Evolutionary conservation across 2,888 invertebrate species (phyloP), one percentile per base, ranked within the genome.

Genomic region (Polydesmus complanatus): DNA sequence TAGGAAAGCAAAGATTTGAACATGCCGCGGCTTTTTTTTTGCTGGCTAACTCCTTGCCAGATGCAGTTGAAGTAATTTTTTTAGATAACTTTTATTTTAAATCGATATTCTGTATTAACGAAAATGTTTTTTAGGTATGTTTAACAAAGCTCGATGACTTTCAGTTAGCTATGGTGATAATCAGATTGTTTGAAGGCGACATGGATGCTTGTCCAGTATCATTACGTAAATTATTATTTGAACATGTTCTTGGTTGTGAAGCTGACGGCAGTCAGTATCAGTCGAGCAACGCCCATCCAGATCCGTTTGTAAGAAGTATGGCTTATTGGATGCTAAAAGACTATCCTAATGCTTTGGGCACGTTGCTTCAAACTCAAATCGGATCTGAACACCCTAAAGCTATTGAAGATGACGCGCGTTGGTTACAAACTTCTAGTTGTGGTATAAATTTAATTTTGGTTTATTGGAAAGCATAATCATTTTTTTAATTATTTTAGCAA

Each of bases 11-110:
- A 74, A 71, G 96, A 56, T 99, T 97, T 73, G 89, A 92, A 64
- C 96, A 98, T 71, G 97, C 98, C 0, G 97, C 96, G 0, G 98
- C 96, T 0, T 98, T 99, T 78, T 99, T 99, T 76, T 78, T 99
- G 59, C 78, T 99, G 3, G 96, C 93, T 23, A 94, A 93, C 23
- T 88, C 92, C 37, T 76, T 99, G 27, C 86, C 89, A 68, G 98
- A 98, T 75, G 97, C 97, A 2, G 81, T 98, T 60, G 95, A 97
- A 80, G 90, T 89, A 8, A 54, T 25, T 5, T 54, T 56, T 48
- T n/a, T 56, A 22, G 37, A 37, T 37, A 14, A 37, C 5, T 8
- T 8, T 37, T 8, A 37, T 8, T 37, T 37, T 5, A 37, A 37
- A 21, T 18, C 47, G 11, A 63, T 57, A 19, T 26, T 58, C 48